Evolutionary conservation across 2,888 invertebrate species (phyloP).

Genomic region (Pristionchus mayeri): DNA sequence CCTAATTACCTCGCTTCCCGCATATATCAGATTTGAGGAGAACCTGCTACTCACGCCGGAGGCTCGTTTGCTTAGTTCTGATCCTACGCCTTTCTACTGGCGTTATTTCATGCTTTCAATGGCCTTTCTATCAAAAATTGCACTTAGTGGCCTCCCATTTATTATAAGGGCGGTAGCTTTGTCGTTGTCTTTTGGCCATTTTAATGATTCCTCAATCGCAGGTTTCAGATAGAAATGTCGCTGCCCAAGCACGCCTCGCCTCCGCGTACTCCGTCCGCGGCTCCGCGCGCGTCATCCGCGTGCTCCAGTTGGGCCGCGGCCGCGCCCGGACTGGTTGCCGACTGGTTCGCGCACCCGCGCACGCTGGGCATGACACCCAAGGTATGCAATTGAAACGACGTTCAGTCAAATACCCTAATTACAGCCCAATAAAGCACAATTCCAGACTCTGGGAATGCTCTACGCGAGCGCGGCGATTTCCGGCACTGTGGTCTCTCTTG

Average conservation of each 20-base stretch:
- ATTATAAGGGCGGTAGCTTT: background rate
- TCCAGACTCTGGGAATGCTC: background rate
- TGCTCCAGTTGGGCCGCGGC: background rate
- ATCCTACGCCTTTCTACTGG: too few relatives aligned
- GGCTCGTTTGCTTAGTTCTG: too few relatives aligned
- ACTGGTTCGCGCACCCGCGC: slow-evolving; percentile 9
- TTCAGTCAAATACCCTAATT: background rate
- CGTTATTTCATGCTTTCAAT: background rate
- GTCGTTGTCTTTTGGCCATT: background rate
- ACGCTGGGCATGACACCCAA: slow-evolving; percentile 22
- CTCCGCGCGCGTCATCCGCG: background rate
- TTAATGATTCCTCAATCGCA: background rate
- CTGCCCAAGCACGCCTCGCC: slow-evolving; percentile 22
- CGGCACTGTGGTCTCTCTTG: background rate
- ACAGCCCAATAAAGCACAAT: too few relatives aligned
- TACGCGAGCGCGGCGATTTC: background rate
- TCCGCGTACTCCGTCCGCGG: background rate
- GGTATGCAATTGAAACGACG: background rate
- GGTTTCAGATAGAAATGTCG: too few relatives aligned
- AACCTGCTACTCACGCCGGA: too few relatives aligned
- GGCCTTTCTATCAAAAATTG: too few relatives aligned
- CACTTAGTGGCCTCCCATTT: background rate
- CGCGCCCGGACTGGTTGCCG: background rate
- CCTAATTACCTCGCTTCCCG: too few relatives aligned
- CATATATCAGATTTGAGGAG: too few relatives aligned